Percentiles rank a stretch among this genome's conserved stretches.
These are phyloP conservation scores for Mythimna albipuncta DNA, from an alignment of 2,888 invertebrate species.

Conservation along the genomic window DNA sequence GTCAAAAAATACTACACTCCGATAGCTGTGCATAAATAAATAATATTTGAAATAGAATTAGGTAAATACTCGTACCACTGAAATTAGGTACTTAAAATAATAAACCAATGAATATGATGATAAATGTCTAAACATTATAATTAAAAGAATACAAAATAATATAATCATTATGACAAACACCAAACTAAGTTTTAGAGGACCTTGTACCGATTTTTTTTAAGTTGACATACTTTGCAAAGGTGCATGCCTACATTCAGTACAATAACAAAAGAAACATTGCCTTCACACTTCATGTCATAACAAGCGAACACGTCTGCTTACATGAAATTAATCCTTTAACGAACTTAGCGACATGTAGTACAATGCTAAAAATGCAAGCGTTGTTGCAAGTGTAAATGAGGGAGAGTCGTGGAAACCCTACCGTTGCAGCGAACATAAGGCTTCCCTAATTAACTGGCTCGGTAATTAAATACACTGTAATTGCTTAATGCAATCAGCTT, in stretches of 20 bases:
- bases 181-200: no score
- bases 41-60: no score
- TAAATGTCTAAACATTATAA: no score
- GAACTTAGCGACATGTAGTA: slow-evolving; percentile 66
- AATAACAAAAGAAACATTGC: slow-evolving; percentile 18
- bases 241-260: neutral
- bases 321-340: slow-evolving; percentile 70
- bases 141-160: no score
- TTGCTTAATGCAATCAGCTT: slow-evolving; percentile 87
- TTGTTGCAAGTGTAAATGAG: slow-evolving; percentile 88
- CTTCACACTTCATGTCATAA: slow-evolving; percentile 52
- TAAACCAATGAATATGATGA: no score
- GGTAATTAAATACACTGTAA: slow-evolving; percentile 89
- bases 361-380: slow-evolving; percentile 77
- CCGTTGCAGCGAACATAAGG: slow-evolving; percentile 77
- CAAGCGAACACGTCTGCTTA: slow-evolving; percentile 60
- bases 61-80: no score
- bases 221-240: neutral
- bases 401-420: slow-evolving; percentile 86
- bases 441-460: slow-evolving; percentile 88
- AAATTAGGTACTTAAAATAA: no score
- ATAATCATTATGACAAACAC: no score
- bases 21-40: no score
- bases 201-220: neutral
- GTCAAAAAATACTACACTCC: no score